Conservation (phyloP, 1,140 invertebrate species). For the Drosophila bocqueti region DNA sequence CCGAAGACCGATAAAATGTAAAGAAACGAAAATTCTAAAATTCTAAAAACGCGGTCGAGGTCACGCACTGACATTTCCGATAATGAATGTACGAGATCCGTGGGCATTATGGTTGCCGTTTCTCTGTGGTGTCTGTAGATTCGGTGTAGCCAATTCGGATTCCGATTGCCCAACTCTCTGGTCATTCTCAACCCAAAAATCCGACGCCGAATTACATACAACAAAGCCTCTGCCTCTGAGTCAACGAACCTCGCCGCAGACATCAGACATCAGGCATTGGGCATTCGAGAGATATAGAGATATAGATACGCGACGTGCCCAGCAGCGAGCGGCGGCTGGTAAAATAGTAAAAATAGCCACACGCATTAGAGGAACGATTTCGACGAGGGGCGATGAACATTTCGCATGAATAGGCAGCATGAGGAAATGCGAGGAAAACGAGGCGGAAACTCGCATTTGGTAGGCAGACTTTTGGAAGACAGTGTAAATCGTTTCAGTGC, state of each 20-base stretch:
- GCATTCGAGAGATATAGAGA: slow-evolving; percentile 47
- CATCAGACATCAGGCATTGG: slow-evolving; percentile 25
- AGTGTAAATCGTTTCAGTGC: slow-evolving; percentile 21
- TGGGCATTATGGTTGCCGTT: slow-evolving; percentile 28
- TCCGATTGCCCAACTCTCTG: slow-evolving; percentile 67
- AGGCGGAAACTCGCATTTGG: slow-evolving; percentile 1
- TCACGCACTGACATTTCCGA: slow-evolving; percentile 80
- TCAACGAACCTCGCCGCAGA: slow-evolving; percentile 71
- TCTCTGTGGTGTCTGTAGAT: slow-evolving; percentile 7
- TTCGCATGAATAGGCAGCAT: slow-evolving; percentile 41
- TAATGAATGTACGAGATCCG: slow-evolving; percentile 55
- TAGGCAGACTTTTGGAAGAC: slow-evolving; percentile 11
- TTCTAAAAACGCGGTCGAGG: slow-evolving; percentile 75
- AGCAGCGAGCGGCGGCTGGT: slow-evolving; percentile 35
- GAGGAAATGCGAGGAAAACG: slow-evolving; percentile 10
- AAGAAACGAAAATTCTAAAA: slow-evolving; percentile 52
- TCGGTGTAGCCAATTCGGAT: slow-evolving; percentile 46
- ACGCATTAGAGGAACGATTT: slow-evolving; percentile 68
- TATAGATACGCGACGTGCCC: slow-evolving; percentile 61
- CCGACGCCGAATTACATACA: slow-evolving; percentile 22
- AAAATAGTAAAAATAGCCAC: slow-evolving; percentile 65
- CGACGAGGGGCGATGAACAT: slow-evolving; percentile 42
- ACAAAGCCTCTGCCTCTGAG: slow-evolving; percentile 48
- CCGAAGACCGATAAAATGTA: slow-evolving; percentile 45
- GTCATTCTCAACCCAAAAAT: slow-evolving; percentile 27